phyloP scores from a whole-genome alignment of 2,888 invertebrate species.

The Amiota communis region DNA sequence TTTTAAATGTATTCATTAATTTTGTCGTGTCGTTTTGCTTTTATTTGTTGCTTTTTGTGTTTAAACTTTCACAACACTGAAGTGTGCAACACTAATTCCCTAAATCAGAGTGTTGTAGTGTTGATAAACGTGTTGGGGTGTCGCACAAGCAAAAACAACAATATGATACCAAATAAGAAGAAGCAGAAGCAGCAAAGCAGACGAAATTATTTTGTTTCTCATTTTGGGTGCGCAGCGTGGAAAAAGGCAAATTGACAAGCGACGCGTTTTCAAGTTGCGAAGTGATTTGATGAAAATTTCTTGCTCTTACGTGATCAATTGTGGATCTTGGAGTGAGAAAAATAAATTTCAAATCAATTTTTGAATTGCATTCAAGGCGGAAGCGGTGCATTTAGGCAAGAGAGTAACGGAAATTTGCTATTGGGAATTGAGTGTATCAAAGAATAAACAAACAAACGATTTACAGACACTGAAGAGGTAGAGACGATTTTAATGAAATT shows the following conservation, averaged over 20 bases:
- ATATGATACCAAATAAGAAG: neutral
- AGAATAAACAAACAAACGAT: neutral
- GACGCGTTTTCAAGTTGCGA: constrained; percentile 44
- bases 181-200: constrained; percentile 21
- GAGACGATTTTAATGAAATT: neutral
- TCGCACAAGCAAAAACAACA: neutral
- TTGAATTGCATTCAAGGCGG: constrained; percentile 39
- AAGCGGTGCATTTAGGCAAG: constrained; percentile 37
- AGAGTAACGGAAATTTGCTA: constrained; percentile 52
- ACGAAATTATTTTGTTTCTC: constrained; percentile 31
- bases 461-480: neutral
- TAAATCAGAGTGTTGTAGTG: too few relatives aligned
- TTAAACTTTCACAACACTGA: too few relatives aligned
- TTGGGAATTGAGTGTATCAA: neutral
- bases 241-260: constrained; percentile 45
- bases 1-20: too few relatives aligned
- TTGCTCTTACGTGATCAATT: constrained; percentile 54
- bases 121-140: too few relatives aligned
- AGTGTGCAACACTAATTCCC: too few relatives aligned
- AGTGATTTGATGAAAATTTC: constrained; percentile 41
- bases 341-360: constrained; percentile 43
- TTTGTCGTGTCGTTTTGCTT: neutral
- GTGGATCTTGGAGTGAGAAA: constrained; percentile 35
- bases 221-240: constrained; percentile 46
- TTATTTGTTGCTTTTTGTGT: neutral